Evolutionary conservation across 2,888 invertebrate species (phyloP), one percentile per base, ranked within the genome.

Genomic region (Stenurella melanura): DNA sequence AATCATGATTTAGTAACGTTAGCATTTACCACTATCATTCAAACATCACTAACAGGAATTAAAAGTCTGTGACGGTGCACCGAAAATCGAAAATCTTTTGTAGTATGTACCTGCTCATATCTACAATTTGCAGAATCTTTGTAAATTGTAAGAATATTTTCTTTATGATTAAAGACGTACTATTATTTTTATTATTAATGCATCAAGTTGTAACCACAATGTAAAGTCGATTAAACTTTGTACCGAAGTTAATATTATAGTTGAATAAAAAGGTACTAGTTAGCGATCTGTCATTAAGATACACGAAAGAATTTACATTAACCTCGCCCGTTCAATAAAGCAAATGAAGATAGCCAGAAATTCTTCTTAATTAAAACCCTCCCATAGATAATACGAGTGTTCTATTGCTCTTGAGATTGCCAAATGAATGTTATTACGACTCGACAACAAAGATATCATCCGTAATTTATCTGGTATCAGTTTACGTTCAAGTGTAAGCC

Each of bases 391-490:
- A 19, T 58, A 21, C 5, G 21, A 2, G 19, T 34, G 17, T 64
- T 17, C 11, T 34, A n/a, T 64, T 42, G 9, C 64, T 38, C 42
- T 64, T 11, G 54, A 30, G 63, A 54, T 21, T 64, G 71, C 56
- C 63, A 17, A 64, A 72, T 72, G 63, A 56, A 72, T 72, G 56
- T 72, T 72, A 72, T 63, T 64, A 64, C 5, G 11, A 54, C 18
- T 30, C 54, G 30, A 56, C 63, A 63, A 56, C 54, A 11, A 15
- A 18, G 50, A 63, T 63, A 72, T 30, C 57, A 34, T 57, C 61
- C 17, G 72, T 15, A 42, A 50, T 63, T 72, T 63, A 72, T 72
- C 64, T 54, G 64, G 56, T 72, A 72, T 72, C 56, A 72, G 54
- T 19, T 72, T 72, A 70, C 21, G 17, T 17, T 56, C 50, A 54